Conservation (phyloP, 2,888 invertebrate genomes). For the Scrobipalpa atriplicella region DNA sequence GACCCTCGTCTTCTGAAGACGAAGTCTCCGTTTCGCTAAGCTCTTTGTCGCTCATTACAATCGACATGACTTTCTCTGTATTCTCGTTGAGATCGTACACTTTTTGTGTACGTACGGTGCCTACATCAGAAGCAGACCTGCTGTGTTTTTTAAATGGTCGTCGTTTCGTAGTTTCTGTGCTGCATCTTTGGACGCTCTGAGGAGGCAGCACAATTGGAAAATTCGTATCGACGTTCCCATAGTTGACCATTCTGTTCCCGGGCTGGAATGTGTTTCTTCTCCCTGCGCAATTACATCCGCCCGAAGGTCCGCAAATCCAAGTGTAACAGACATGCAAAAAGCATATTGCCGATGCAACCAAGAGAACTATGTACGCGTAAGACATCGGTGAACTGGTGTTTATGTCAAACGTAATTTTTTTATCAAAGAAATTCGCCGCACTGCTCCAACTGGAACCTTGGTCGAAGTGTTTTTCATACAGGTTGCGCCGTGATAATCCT, state of each 20-base stretch:
- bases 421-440: not conserved
- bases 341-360: slow-evolving; percentile 47
- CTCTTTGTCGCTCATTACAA: slow-evolving; percentile 60
- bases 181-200: slow-evolving; percentile 35
- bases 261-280: slow-evolving; percentile 1
- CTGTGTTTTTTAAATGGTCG: slow-evolving; percentile 39
- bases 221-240: slow-evolving; percentile 52
- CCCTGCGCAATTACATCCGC: slow-evolving; percentile 51
- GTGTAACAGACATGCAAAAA: slow-evolving; percentile 62
- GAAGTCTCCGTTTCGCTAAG: slow-evolving; percentile 37
- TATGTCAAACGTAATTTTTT: not conserved
- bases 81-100: slow-evolving; percentile 72
- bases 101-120: slow-evolving; percentile 55
- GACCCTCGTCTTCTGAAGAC: slow-evolving; percentile 34
- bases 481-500: slow-evolving; percentile 62
- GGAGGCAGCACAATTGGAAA: slow-evolving; percentile 53
- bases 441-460: slow-evolving; percentile 30
- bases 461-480: slow-evolving; percentile 55
- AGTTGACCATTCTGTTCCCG: slow-evolving; percentile 44
- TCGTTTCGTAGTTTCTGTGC: slow-evolving; percentile 39
- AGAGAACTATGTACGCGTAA: slow-evolving; percentile 50
- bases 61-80: slow-evolving; percentile 63
- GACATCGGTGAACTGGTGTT: not conserved
- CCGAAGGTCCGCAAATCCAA: slow-evolving; percentile 53
- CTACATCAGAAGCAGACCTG: slow-evolving; percentile 52